Evolutionary conservation across 2,888 invertebrate species (phyloP).

Genomic region (Drosophila quasianomalipes): DNA sequence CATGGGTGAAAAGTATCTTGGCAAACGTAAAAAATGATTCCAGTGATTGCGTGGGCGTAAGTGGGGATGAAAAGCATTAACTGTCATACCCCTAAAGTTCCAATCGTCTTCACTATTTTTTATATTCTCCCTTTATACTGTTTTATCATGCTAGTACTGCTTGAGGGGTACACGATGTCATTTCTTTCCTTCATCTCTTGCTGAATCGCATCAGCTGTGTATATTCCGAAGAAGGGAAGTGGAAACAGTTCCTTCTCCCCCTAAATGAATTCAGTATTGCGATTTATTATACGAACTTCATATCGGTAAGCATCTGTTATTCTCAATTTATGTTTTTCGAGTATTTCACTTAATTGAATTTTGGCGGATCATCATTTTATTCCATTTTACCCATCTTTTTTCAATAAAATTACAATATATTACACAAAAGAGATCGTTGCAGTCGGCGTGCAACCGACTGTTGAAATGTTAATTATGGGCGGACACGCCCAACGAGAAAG

Average conservation of each 20-base stretch:
- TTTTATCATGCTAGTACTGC: slow-evolving; percentile 47
- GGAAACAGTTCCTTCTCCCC: slow-evolving; percentile 39
- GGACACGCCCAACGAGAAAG: no score
- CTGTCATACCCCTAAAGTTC: slow-evolving; percentile 60
- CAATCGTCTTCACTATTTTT: slow-evolving; percentile 30
- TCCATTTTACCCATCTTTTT: background rate
- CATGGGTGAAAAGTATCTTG: slow-evolving; percentile 39
- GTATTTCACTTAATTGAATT: background rate
- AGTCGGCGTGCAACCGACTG: no score
- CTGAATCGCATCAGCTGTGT: slow-evolving; percentile 71
- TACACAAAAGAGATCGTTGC: background rate
- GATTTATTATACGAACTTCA: background rate
- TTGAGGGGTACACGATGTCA: slow-evolving; percentile 40
- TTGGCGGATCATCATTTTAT: background rate
- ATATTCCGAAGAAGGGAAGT: slow-evolving; percentile 71
- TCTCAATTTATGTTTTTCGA: no score
- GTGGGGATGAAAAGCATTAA: slow-evolving; percentile 70
- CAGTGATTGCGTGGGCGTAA: slow-evolving; percentile 73
- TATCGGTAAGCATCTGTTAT: background rate
- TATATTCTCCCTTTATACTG: slow-evolving; percentile 7
- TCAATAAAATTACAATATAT: background rate
- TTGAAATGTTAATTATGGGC: no score
- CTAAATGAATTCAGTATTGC: slow-evolving; percentile 30
- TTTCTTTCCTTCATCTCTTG: slow-evolving; percentile 12
- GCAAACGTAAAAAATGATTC: slow-evolving; percentile 48